phyloP scores from a whole-genome alignment of 1,140 invertebrate species.

The Drusus annulatus region DNA sequence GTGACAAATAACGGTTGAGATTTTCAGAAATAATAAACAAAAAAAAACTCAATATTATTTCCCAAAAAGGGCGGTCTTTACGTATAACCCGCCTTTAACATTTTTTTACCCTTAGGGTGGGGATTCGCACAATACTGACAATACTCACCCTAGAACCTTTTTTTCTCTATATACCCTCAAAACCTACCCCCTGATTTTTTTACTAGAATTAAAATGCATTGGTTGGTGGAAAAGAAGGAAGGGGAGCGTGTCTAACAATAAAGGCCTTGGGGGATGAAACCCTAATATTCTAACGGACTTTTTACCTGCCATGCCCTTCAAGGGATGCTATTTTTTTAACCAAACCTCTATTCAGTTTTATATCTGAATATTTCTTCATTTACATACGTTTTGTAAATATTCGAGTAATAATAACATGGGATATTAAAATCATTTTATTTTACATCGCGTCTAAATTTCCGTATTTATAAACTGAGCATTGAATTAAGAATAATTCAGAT shows the following conservation, averaged over 20 bases:
- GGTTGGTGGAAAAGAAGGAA: constrained; percentile 46
- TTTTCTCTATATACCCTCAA: constrained; percentile 46
- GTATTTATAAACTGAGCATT: no score
- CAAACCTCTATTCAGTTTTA: constrained; percentile 8
- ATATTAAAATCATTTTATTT: no score
- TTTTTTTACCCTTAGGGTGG: constrained; percentile 38
- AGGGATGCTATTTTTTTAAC: constrained; percentile 49
- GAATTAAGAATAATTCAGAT: no score
- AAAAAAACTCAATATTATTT: no score
- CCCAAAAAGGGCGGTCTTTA: constrained; percentile 17
- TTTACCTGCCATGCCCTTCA: constrained; percentile 40
- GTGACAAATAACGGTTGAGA: no score
- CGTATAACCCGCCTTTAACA: not conserved
- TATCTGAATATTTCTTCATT: constrained; percentile 6
- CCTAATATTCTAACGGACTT: constrained; percentile 49
- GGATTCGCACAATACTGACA: constrained; percentile 46
- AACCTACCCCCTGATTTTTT: constrained; percentile 50
- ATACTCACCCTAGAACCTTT: constrained; percentile 1
- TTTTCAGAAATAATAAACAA: no score
- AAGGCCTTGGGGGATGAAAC: constrained; percentile 40
- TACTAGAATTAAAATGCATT: not conserved
- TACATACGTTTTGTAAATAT: not conserved
- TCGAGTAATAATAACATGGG: no score
- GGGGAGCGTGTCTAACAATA: constrained; percentile 48
- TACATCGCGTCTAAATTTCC: no score